Evolutionary conservation across 2,113 vertebrate genomes (phyloP).

Genomic region (Channa maculata): DNA sequence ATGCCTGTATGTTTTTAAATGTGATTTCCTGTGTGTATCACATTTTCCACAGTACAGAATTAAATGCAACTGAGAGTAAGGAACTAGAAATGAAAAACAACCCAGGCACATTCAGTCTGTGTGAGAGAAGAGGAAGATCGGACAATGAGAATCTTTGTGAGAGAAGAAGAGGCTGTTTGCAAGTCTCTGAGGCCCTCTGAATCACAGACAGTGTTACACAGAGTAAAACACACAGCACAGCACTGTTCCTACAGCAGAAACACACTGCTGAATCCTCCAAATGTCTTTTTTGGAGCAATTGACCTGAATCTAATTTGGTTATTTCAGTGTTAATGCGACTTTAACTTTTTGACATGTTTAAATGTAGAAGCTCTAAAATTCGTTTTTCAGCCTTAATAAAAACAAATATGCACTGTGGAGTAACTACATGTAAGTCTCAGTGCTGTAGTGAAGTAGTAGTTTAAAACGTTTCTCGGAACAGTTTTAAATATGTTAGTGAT

Average conservation of each 20-base stretch:
- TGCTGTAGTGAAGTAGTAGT: background rate
- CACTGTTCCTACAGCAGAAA: slow-evolving; percentile 28
- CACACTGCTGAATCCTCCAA: slow-evolving; percentile 22
- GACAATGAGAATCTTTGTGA: slow-evolving; percentile 75
- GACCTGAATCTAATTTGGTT: too few relatives aligned
- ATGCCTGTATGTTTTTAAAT: slow-evolving; percentile 9
- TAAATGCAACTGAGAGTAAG: slow-evolving; percentile 20
- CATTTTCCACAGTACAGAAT: slow-evolving; percentile 29
- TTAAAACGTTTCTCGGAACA: too few relatives aligned
- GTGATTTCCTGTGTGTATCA: slow-evolving; percentile 6
- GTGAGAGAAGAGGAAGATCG: slow-evolving; percentile 36
- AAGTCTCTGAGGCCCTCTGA: slow-evolving; percentile 53
- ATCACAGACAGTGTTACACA: slow-evolving; percentile 36
- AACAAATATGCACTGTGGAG: background rate
- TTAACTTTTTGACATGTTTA: too few relatives aligned
- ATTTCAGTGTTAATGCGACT: too few relatives aligned
- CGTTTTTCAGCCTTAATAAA: background rate
- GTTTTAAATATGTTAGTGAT: too few relatives aligned
- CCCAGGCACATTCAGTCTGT: slow-evolving; percentile 44
- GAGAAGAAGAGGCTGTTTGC: slow-evolving; percentile 59
- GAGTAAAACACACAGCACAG: slow-evolving; percentile 44
- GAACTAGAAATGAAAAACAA: slow-evolving; percentile 35
- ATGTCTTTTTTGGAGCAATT: slow-evolving; percentile 1
- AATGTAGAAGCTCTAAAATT: slow-evolving; percentile 2
- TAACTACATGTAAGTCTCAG: background rate